Evolutionary conservation across 2,888 invertebrate species (phyloP).

Genomic region (Melanargia galathea): DNA sequence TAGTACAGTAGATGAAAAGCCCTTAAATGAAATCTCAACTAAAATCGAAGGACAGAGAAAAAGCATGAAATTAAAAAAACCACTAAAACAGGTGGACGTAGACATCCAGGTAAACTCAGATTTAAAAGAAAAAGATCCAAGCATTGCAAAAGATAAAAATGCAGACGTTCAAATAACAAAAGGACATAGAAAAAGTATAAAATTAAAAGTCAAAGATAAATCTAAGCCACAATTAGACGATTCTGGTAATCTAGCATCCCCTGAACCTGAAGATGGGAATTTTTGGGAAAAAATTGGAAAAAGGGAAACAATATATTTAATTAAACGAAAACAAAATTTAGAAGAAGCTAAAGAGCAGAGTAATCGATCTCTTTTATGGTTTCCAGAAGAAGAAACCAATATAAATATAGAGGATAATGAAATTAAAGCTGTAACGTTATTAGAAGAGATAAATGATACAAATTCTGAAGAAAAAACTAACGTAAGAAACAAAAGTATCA

Average conservation of each 20-base stretch:
- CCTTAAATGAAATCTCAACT: slow-evolving; percentile 30
- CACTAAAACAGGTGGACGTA: slow-evolving; percentile 12
- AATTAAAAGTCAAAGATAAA: slow-evolving; percentile 49
- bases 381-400: slow-evolving; percentile 58
- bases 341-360: slow-evolving; percentile 67
- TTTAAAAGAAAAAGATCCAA: background rate
- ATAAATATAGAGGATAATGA: background rate
- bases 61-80: slow-evolving; percentile 36
- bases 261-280: slow-evolving; percentile 77
- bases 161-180: slow-evolving; percentile 24
- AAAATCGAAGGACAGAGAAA: slow-evolving; percentile 37
- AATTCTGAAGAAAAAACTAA: slow-evolving; percentile 22
- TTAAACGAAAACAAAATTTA: slow-evolving; percentile 78
- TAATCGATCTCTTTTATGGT: slow-evolving; percentile 66
- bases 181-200: slow-evolving; percentile 46
- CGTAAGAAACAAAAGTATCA: slow-evolving; percentile 16
- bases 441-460: background rate
- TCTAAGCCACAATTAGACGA: slow-evolving; percentile 43
- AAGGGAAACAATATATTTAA: slow-evolving; percentile 84
- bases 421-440: background rate
- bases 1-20: slow-evolving; percentile 55
- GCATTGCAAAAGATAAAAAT: background rate
- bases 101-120: background rate
- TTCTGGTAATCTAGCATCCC: slow-evolving; percentile 52
- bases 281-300: slow-evolving; percentile 86